Conservation (phyloP, 2,797 vertebrate species). For the Rhinella marina region DNA sequence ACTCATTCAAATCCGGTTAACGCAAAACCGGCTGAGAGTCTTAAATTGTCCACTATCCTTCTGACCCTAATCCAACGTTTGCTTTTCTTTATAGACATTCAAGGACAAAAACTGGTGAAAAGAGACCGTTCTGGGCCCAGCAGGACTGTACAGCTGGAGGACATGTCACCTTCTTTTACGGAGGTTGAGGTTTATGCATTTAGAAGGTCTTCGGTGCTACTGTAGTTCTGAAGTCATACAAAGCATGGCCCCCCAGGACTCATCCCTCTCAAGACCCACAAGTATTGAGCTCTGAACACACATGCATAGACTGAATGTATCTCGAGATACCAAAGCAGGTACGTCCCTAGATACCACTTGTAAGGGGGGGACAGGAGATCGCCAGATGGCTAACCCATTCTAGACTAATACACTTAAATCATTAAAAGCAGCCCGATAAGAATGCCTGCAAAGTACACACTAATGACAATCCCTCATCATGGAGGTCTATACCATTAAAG, state of each 20-base stretch:
- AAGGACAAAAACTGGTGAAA: conserved; percentile 13
- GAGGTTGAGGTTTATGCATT: neutral
- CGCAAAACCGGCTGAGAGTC: conserved; percentile 87
- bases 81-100: conserved; percentile 64
- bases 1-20: conserved; percentile 90
- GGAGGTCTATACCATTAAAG: neutral
- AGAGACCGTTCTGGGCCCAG: neutral
- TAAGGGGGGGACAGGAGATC: neutral
- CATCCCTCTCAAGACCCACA: neutral
- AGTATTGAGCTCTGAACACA: neutral
- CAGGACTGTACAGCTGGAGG: neutral
- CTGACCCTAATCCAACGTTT: conserved; percentile 80
- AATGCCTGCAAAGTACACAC: neutral
- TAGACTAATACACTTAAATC: conserved; percentile 46
- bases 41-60: conserved; percentile 77
- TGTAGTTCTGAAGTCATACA: neutral
- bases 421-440: conserved; percentile 46
- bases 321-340: neutral
- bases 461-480: conserved; percentile 25
- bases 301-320: neutral
- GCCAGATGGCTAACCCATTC: conserved; percentile 39
- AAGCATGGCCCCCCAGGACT: neutral
- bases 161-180: neutral
- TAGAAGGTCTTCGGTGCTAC: neutral
- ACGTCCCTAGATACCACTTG: neutral